phyloP scores from a whole-genome alignment of 2,113 vertebrate species.

The Chionodraco myersi region DNA sequence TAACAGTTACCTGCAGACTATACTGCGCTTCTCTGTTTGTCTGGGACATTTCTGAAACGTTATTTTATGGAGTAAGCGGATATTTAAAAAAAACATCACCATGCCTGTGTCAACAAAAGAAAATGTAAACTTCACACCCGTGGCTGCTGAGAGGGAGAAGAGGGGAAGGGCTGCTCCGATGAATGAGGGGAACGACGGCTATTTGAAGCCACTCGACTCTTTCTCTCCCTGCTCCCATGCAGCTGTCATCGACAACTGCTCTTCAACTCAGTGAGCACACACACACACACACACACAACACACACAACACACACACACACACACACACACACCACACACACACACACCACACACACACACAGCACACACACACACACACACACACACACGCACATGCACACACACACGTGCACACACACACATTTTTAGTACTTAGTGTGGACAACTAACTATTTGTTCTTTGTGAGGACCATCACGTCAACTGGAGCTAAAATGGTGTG shows the following conservation, averaged over 20 bases:
- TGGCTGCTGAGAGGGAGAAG: conserved; percentile 12
- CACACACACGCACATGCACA: neutral
- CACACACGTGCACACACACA: neutral
- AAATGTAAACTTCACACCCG: conserved; percentile 57
- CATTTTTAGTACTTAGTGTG: neutral
- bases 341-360: conserved; percentile 33
- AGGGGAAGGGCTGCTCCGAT: conserved; percentile 51
- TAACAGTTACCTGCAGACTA: too few species aligned
- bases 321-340: conserved; percentile 1
- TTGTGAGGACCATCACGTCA: neutral
- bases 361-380: conserved; percentile 6
- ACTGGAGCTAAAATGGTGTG: neutral
- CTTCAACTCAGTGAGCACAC: conserved; percentile 82
- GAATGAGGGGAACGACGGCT: conserved; percentile 86
- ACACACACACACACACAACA: conserved; percentile 4
- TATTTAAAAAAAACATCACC: neutral
- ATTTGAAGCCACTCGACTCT: conserved; percentile 89
- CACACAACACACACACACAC: conserved; percentile 2
- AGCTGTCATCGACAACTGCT: conserved; percentile 97
- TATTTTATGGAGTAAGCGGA: conserved; percentile 24
- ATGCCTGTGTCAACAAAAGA: conserved; percentile 33
- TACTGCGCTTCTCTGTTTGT: too few species aligned
- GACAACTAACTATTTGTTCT: neutral
- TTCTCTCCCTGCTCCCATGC: conserved; percentile 81
- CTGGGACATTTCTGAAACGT: too few species aligned